Base-by-base conservation (phyloP, 2,113 vertebrate genomes). In the Notarius lentiginosus region DNA sequence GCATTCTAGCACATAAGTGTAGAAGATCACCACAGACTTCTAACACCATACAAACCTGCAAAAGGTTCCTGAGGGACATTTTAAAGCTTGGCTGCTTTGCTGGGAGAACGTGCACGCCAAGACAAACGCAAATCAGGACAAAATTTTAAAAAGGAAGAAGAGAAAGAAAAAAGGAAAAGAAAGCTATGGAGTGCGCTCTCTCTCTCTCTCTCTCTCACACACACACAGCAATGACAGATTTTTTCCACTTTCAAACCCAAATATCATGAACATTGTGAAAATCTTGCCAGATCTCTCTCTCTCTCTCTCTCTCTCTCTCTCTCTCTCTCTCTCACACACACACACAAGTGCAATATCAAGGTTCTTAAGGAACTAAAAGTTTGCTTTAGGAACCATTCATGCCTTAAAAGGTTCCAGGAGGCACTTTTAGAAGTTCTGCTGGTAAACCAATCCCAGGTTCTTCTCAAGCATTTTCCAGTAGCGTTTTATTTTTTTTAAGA, bases 221-320 rank as follows among this genome's bases (percentile, higher is more conserved):
- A 55, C 75, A 77, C 24, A 55, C 24, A 27, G 10, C 11, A n/a
- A n/a, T 53, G 75, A 58, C 77, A 79, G 77, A 79, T 30, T 30
- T 79, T 79, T 79, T 79, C 75, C 75, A 77, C 75, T 77, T 55
- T 15, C 51, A 77, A 53, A 76, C 49, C 47, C 49, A 53, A 51
- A 76, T 24, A 76, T 53, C 72, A n/a, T 53, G 73, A 53, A 12
- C 73, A n/a, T 9, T 53, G 9, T 22, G 22, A 76, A 51, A 0
- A 73, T 49, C 7, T 20, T 49, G 1, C 20, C 72, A 49, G 24
- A n/a, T 53, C n/a, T 41, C 41, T 41, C 0, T 41, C 41, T 41
- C 41, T 41, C 41, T 41, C 41, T 41, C 41, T 41, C 41, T 41
- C 0, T 41, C 41, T 41, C 41, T 41, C 41, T 4, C 41, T 4